Percentiles rank a stretch among this genome's conserved stretches.
phyloP scores from a whole-genome alignment of 2,888 invertebrate species.

The Epirrhoe alternata region DNA sequence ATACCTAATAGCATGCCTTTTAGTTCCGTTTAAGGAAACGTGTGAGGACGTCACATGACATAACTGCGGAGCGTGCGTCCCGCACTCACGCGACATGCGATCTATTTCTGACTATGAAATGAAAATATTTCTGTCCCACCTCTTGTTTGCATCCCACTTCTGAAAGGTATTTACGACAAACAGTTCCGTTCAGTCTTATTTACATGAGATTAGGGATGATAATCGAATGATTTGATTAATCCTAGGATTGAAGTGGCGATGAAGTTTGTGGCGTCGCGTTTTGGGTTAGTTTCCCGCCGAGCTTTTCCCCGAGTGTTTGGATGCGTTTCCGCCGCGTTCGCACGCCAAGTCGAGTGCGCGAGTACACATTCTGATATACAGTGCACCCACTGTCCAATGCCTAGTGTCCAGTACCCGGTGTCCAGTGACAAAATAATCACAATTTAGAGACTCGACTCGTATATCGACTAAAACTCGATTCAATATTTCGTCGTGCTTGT shows the following conservation, averaged over 20 bases:
- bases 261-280: slow-evolving; percentile 46
- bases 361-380: background rate
- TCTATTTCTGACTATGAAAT: slow-evolving; percentile 72
- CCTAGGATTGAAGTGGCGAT: slow-evolving; percentile 47
- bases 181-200: slow-evolving; percentile 14
- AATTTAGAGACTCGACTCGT: slow-evolving; percentile 9
- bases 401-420: background rate
- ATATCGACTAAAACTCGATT: background rate
- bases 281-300: slow-evolving; percentile 49
- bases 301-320: slow-evolving; percentile 53
- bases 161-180: slow-evolving; percentile 43
- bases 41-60: background rate
- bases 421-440: slow-evolving; percentile 6
- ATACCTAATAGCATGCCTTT: background rate
- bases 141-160: slow-evolving; percentile 49
- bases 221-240: slow-evolving; percentile 12
- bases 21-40: background rate
- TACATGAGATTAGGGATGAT: slow-evolving; percentile 1
- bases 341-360: background rate
- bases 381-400: background rate
- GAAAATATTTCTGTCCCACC: slow-evolving; percentile 73
- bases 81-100: slow-evolving; percentile 27
- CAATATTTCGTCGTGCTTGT: slow-evolving; percentile 12
- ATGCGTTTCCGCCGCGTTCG: slow-evolving; percentile 21
- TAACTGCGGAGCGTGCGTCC: background rate